Evolutionary conservation across 2,888 invertebrate genomes (phyloP), one percentile per base, ranked within the genome.

Genomic region (Elysia crispata): DNA sequence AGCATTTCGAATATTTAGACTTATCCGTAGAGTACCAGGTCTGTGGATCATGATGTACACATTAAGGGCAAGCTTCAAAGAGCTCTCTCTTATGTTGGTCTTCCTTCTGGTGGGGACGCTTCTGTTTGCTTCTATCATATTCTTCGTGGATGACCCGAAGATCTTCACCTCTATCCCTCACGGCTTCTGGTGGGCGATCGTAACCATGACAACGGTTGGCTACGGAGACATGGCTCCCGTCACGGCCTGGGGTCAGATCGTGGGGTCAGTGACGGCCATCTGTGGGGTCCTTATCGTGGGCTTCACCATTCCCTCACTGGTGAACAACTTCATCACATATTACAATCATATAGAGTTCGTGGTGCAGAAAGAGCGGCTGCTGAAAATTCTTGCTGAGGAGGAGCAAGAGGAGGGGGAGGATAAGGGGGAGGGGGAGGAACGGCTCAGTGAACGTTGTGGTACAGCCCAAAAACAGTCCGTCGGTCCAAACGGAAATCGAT

Each of bases 171-270:
- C 86, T 79, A 90, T 90, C 54, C 90, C 90, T 0, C 83, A 86
- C 76, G 84, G 86, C 20, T 89, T 91, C 79, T 90, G 90, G 90
- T 90, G 90, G 90, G 87, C 89, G 0, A 77, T 90, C 1, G 86
- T 90, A 41, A 90, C 90, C 79, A 90, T 90, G 90, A 90, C 90
- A 62, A 90, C 90, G 0, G 90, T 90, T 8, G 90, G 90, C 0
- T 90, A 90, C 82, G 90, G 90, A 0, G 90, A 90, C 74, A 88
- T 89, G 86, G 85, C 86, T 31, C 90, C 90, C 0, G 79, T 67
- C 6, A 88, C 87, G 8, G 62, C 76, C 1, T 70, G 82, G 30
- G 90, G 90, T 0, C 87, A 89, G 75, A 18, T 90, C n/a, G 85
- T 90, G 18, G 90, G 90, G 0, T 88, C 89, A 0, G 69, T 86